Percentiles rank a stretch among this genome's conserved stretches.
Evolutionary conservation across 2,113 vertebrate genomes (phyloP).

Genomic region (Sterrhoptilus dennistouni): DNA sequence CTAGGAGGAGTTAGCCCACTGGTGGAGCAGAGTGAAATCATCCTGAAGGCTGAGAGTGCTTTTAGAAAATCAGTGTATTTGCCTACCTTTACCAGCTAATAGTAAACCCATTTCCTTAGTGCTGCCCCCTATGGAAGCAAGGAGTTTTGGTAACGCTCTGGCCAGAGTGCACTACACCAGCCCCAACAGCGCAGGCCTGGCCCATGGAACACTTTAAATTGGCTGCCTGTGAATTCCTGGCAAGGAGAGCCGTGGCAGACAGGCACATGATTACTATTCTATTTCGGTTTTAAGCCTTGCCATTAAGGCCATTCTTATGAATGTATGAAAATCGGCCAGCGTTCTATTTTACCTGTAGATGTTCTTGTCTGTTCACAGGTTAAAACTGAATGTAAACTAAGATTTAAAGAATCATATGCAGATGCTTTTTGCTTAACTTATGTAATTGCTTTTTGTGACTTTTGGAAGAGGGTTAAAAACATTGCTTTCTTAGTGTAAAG

Average conservation of each 20-base stretch:
- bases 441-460: slow-evolving; percentile 90
- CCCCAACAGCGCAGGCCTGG: neutral
- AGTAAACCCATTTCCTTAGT: neutral
- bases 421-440: slow-evolving; percentile 79
- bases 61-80: neutral
- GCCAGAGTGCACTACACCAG: neutral
- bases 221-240: neutral
- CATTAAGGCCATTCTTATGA: slow-evolving; percentile 37
- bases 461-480: slow-evolving; percentile 74
- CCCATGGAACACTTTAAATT: neutral
- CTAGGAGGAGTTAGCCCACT: neutral
- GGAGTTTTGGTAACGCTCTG: accelerated
- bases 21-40: neutral
- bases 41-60: neutral
- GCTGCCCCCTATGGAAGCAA: neutral
- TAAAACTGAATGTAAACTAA: slow-evolving; percentile 81
- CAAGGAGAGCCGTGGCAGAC: neutral
- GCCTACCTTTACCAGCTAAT: neutral
- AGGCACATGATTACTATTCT: neutral
- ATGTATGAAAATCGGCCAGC: slow-evolving; percentile 60
- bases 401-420: slow-evolving; percentile 68
- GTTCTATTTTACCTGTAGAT: slow-evolving; percentile 37
- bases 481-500: slow-evolving; percentile 77
- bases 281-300: slow-evolving; percentile 7
- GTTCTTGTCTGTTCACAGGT: slow-evolving; percentile 63